phyloP scores from a whole-genome alignment of 2,888 invertebrate genomes.

The Xanthia icteritia region DNA sequence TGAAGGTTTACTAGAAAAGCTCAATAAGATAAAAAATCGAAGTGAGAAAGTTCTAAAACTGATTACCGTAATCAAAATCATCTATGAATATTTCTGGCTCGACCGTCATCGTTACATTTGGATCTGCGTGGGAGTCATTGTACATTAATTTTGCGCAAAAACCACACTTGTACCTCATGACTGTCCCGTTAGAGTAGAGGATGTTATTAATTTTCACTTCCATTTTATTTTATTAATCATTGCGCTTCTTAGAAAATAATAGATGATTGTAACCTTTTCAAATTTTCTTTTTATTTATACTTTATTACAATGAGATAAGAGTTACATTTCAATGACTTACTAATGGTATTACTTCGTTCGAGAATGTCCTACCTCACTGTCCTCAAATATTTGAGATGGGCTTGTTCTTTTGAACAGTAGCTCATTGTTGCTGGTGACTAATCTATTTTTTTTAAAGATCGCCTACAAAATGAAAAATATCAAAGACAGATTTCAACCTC shows the following conservation, averaged over 20 bases:
- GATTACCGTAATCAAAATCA: conserved; percentile 39
- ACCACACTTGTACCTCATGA: conserved; percentile 45
- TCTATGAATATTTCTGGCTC: conserved; percentile 23
- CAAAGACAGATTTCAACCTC: not conserved
- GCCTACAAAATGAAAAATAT: not conserved
- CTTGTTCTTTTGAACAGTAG: conserved; percentile 12
- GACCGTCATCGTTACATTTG: conserved; percentile 61
- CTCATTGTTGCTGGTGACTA: not conserved
- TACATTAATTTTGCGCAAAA: conserved; percentile 55
- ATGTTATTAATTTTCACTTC: conserved; percentile 58
- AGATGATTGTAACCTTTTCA: conserved; percentile 10
- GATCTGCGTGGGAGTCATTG: conserved; percentile 60
- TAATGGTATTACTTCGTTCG: not conserved
- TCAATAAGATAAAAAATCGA: not conserved
- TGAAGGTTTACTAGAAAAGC: not conserved
- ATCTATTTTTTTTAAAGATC: not conserved
- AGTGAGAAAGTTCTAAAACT: conserved; percentile 7
- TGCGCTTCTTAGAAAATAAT: conserved; percentile 45
- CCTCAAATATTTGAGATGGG: conserved; percentile 22
- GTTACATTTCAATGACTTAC: not conserved
- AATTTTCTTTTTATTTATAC: not conserved
- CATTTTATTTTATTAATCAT: conserved; percentile 48
- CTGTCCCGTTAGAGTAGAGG: conserved; percentile 53
- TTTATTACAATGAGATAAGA: not conserved
- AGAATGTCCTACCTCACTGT: not conserved